Evolutionary conservation across 2,797 vertebrate genomes (phyloP), one percentile per base, ranked within the genome.

Genomic region (Pangasius djambal): DNA sequence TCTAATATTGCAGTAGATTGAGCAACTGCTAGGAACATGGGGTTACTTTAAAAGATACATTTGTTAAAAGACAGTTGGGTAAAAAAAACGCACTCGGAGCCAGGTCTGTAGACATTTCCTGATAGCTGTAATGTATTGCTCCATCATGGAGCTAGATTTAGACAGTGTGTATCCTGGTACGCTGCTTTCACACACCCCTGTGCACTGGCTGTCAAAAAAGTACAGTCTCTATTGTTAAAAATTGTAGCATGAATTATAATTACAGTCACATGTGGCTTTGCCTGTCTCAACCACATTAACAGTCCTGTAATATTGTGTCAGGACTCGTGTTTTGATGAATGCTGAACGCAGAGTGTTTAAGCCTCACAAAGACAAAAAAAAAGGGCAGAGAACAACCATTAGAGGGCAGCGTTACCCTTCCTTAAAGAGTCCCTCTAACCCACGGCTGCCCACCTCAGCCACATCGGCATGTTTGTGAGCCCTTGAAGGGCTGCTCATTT

Each of bases 381-480:
- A 40, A 57, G 50, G 59, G 8, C 82, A 20, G 18, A 48, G 59
- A 65, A 52, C 16, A 37, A 55, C 74, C 91, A 74, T 86, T 61
- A 91, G 91, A 88, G 77, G 91, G 89, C 90, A 91, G 70, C 85
- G 70, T 86, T 89, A 69, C 52, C 40, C 85, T 87, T 67, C 25
- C 2, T 57, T 28, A 10, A 50, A 70, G 2, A 18, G 40, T 87
- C 31, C 0, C 0, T 37, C 16, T 3, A 44, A 61, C 69, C 10
- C 22, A 61, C 34, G 3, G 22, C 61, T 65, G n/a, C 10, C 18
- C 44, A 31, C 12, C 61, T 48, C 3, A 3, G 59, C 37, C 20
- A 61, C 40, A 50, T 84, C 83, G 52, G 16, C 82, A 31, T 67
- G 25, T 83, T 13, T 83, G 59, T 44, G 40, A 48, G 25, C 15